Percentiles rank a stretch among this genome's conserved stretches.
phyloP scores from a whole-genome alignment of 92 coral and sea anemone species.

The Micromussa lordhowensis region DNA sequence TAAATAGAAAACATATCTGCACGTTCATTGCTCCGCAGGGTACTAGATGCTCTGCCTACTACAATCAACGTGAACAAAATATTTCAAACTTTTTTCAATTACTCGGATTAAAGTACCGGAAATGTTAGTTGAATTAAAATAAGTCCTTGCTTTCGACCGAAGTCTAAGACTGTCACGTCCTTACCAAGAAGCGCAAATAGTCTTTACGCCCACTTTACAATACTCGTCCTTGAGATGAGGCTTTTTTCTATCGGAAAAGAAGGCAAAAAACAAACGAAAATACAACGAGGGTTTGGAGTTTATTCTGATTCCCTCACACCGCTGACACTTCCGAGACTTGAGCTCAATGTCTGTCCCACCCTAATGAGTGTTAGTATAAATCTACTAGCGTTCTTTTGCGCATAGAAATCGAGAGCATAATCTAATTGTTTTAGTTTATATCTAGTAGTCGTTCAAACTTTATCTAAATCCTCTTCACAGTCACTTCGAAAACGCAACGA shows the following conservation, averaged over 20 bases:
- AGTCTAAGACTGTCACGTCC: conserved; percentile 18
- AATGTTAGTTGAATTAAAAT: background rate
- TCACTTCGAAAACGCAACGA: no score
- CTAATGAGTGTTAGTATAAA: no score
- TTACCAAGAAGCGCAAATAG: background rate
- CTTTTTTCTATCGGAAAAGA: background rate
- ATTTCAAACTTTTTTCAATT: background rate
- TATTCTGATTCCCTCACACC: background rate
- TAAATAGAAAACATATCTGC: background rate
- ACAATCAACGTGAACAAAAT: background rate
- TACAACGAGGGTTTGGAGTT: background rate
- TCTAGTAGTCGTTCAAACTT: no score
- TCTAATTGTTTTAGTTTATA: no score
- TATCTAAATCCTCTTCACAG: no score
- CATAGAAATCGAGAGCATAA: no score
- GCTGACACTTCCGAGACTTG: background rate
- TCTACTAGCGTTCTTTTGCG: no score
- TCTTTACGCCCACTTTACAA: background rate
- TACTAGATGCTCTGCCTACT: background rate
- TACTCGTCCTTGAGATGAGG: no score
- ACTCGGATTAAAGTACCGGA: conserved; percentile 36
- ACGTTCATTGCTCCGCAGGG: conserved; percentile 16
- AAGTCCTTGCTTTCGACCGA: background rate
- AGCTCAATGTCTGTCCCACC: background rate
- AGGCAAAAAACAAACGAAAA: background rate